Conservation (phyloP, 2,888 invertebrate species). For the Zelleria hepariella region DNA sequence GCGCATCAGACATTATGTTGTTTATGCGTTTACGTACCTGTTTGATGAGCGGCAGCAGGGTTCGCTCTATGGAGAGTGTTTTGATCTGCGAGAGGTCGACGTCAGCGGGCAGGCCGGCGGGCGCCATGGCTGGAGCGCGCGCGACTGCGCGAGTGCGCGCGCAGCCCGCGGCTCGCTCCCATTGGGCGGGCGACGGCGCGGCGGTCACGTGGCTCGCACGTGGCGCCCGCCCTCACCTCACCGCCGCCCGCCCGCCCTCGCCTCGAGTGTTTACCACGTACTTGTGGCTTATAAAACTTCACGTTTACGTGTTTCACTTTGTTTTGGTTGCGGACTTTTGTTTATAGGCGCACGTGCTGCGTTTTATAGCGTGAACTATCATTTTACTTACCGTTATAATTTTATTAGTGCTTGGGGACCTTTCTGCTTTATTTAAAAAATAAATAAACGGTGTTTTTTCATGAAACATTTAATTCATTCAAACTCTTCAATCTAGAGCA, state of each 20-base stretch:
- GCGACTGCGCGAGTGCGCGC: constrained; percentile 71
- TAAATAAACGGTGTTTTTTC: not conserved
- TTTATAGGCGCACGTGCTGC: constrained; percentile 2
- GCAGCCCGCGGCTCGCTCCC: constrained; percentile 55
- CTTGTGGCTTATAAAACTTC: constrained; percentile 48
- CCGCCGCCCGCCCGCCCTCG: constrained; percentile 27
- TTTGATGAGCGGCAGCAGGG: constrained; percentile 92
- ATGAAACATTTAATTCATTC: constrained; percentile 15
- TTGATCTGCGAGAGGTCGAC: constrained; percentile 83
- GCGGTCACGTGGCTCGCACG: constrained; percentile 35
- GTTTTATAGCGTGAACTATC: not conserved
- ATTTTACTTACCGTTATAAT: not conserved
- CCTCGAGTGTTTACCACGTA: constrained; percentile 27
- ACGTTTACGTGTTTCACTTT: constrained; percentile 44
- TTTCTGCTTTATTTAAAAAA: not conserved
- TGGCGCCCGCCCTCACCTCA: constrained; percentile 20
- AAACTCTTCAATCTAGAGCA: constrained; percentile 15
- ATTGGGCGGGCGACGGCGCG: constrained; percentile 31
- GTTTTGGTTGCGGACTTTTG: constrained; percentile 38
- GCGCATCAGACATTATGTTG: constrained; percentile 4
- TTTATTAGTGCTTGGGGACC: not conserved
- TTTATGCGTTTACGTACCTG: constrained; percentile 77
- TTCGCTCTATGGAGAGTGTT: constrained; percentile 95
- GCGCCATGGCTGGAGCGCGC: constrained; percentile 72
- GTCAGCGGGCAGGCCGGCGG: constrained; percentile 68